A percentile compares a stretch with the other conserved stretches of the same genome.
Evolutionary conservation across 2,113 vertebrate genomes (phyloP).

Genomic region (Pelecanoides urinatrix): DNA sequence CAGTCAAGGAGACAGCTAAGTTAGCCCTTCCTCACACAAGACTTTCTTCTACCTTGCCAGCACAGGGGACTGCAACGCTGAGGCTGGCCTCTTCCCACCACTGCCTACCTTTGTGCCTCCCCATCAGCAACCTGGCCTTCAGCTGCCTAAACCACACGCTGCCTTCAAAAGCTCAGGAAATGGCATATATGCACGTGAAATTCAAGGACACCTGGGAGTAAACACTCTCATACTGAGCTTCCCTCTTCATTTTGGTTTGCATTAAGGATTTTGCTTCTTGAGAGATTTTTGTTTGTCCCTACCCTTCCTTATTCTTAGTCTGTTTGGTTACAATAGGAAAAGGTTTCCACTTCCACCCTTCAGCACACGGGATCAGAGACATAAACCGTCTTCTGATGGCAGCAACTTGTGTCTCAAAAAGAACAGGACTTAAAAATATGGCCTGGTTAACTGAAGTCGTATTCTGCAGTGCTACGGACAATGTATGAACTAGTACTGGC

Average conservation of each 20-base stretch:
- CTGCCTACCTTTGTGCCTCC: fast-evolving
- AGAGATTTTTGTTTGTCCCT: background rate
- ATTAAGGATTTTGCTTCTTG: background rate
- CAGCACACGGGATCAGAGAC: background rate
- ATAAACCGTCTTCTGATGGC: background rate
- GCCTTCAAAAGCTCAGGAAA: background rate
- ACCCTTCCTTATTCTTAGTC: too few species aligned
- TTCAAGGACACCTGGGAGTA: background rate
- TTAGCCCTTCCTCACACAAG: background rate
- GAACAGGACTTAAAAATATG: background rate
- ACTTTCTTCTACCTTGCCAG: background rate
- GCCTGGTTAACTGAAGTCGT: background rate
- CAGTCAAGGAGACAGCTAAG: fast-evolving
- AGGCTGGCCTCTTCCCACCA: background rate
- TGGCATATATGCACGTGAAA: background rate
- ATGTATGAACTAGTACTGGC: background rate
- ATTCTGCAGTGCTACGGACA: background rate
- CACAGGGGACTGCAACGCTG: background rate
- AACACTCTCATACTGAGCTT: background rate
- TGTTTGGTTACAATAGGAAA: too few species aligned
- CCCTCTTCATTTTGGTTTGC: background rate
- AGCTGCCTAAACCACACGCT: fast-evolving
- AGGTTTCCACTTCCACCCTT: background rate
- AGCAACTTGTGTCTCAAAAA: background rate
- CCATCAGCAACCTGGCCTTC: background rate